phyloP scores from a whole-genome alignment of 2,888 invertebrate species.

The Lochmaea capreae region DNA sequence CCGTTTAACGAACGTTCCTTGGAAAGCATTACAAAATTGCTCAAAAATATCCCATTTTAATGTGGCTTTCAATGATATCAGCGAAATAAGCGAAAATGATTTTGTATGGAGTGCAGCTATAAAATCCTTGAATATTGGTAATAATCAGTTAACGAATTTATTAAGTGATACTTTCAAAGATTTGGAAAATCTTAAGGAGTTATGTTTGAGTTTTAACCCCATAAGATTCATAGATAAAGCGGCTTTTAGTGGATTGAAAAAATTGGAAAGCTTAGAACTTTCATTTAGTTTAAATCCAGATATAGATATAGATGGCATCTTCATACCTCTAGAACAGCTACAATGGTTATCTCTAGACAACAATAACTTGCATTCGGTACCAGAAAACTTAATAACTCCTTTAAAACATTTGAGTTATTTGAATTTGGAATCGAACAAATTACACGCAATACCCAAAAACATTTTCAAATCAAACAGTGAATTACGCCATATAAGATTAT shows the following conservation, averaged over 20 bases:
- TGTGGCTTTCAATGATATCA: constrained; percentile 88
- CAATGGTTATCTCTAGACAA: constrained; percentile 89
- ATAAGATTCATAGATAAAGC: constrained; percentile 84
- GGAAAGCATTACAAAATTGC: constrained; percentile 76
- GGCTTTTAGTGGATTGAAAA: constrained; percentile 82
- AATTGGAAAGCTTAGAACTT: constrained; percentile 84
- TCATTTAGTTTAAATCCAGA: constrained; percentile 66
- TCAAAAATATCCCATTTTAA: constrained; percentile 86
- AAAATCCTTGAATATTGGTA: constrained; percentile 83
- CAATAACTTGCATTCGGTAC: constrained; percentile 83
- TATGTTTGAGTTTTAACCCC: constrained; percentile 92
- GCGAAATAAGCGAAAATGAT: constrained; percentile 80
- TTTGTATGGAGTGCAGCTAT: constrained; percentile 86
- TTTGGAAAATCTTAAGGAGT: constrained; percentile 82
- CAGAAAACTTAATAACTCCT: constrained; percentile 77
- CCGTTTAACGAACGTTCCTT: constrained; percentile 79
- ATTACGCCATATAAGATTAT: constrained; percentile 82
- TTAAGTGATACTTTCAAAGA: constrained; percentile 79
- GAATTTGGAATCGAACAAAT: constrained; percentile 87
- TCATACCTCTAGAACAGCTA: constrained; percentile 79
- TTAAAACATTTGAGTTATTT: constrained; percentile 81
- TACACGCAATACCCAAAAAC: constrained; percentile 76
- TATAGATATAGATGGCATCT: constrained; percentile 78
- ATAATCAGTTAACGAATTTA: constrained; percentile 83
- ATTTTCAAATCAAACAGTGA: constrained; percentile 79